Conservation (phyloP, 2,888 invertebrate species). For the Drosophila ochracea region DNA sequence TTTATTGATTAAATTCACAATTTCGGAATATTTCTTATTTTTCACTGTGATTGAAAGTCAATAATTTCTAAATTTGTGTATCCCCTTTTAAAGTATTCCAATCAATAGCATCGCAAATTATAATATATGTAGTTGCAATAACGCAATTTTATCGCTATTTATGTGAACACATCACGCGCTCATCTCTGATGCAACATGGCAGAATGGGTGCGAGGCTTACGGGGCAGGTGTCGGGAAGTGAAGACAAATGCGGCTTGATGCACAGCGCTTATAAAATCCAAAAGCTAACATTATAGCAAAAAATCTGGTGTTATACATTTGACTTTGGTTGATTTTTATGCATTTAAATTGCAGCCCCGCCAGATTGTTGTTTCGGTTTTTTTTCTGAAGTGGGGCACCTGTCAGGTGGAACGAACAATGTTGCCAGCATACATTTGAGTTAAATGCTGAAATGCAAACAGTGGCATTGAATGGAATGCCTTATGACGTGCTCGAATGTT, state of each 20-base stretch:
- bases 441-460: slow-evolving; percentile 21
- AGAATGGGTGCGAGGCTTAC: neutral
- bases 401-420: slow-evolving; percentile 33
- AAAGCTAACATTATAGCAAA: slow-evolving; percentile 77
- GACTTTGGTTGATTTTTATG: slow-evolving; percentile 71
- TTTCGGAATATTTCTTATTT: neutral
- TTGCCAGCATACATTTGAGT: slow-evolving; percentile 24
- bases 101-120: neutral
- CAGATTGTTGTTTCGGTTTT: slow-evolving; percentile 14
- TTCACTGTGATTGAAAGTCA: neutral
- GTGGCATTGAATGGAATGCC: slow-evolving; percentile 20
- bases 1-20: neutral
- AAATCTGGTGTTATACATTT: slow-evolving; percentile 71
- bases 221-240: neutral
- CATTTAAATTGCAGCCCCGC: slow-evolving; percentile 37
- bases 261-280: slow-evolving; percentile 61
- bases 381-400: slow-evolving; percentile 8
- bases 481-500: slow-evolving; percentile 24
- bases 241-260: slow-evolving; percentile 63
- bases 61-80: neutral
- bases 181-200: slow-evolving; percentile 50
- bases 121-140: neutral
- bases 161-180: slow-evolving; percentile 4
- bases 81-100: neutral
- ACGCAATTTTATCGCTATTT: neutral